Conservation (phyloP, 2,113 vertebrate species). For the Megaceryle maxima region DNA sequence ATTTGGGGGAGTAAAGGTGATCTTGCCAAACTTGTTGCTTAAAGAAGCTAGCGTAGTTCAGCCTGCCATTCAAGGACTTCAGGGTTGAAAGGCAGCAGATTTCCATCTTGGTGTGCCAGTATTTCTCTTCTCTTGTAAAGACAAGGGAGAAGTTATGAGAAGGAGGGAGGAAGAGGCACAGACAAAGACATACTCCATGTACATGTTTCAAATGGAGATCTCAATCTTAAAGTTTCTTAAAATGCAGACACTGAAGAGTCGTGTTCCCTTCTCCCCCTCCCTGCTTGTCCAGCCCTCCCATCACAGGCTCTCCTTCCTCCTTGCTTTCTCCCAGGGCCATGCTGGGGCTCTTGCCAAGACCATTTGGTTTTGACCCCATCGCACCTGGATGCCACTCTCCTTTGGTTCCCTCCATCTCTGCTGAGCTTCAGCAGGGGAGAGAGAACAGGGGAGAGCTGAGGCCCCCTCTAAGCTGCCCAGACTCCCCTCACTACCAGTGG, state of each 20-base stretch:
- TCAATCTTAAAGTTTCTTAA: background rate
- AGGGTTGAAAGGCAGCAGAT: background rate
- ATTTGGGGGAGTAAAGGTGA: background rate
- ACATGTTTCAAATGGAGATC: background rate
- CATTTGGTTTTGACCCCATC: accelerated
- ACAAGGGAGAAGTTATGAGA: background rate
- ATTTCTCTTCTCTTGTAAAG: background rate
- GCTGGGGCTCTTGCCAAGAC: background rate
- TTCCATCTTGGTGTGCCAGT: background rate
- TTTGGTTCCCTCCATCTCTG: background rate
- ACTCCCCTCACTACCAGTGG: background rate
- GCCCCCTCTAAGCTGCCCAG: background rate
- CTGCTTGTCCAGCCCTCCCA: background rate
- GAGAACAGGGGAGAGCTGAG: background rate
- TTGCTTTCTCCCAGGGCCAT: accelerated
- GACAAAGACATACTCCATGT: background rate
- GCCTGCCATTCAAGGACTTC: background rate
- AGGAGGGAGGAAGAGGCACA: background rate
- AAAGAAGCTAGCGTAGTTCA: background rate
- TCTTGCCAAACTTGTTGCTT: background rate
- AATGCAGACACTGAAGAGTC: background rate
- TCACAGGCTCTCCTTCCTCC: background rate
- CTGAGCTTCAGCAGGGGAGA: background rate
- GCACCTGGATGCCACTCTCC: background rate
- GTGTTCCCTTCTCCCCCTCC: background rate